Base-by-base conservation (phyloP, 2,888 invertebrate species). In the Eristalis tenax region DNA sequence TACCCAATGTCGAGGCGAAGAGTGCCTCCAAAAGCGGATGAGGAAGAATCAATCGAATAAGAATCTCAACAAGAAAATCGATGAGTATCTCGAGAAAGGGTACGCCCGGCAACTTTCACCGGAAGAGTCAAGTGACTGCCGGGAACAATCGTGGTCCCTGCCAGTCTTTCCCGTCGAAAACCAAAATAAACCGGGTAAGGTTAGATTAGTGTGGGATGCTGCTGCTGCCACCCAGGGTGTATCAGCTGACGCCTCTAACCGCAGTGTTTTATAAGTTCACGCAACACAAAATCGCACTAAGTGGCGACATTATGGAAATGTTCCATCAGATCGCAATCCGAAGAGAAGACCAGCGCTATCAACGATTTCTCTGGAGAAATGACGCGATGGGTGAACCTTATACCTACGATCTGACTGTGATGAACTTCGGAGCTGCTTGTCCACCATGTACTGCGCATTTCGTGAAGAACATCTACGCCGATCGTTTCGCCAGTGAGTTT, bases 131-230 rank as follows among this genome's bases (percentile, higher is more conserved):
- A 40, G 40, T 13, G 43, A 6, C 15, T 15, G 5, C 15, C 18
- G n/a, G 6, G n/a, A n/a, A 15, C 43, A 43, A n/a, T 15, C 15
- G 15, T 90, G 89, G 90, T 90, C 89, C 28, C 28, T 89, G 11
- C 89, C 89, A 0, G 89, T 90, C n/a, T 90, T 90, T 80, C 74
- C 88, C 2, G 90, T 89, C 0, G 89, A 89, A 43, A 89, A 89
- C 38, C 84, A 89, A 10, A 90, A 90, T n/a, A 91, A 91, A 75
- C 89, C 89, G 3, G 82, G 76, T 28, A 89, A 89, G 70, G 32
- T 90, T 1, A 83, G 91, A n/a, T 63, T 91, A 15, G 91, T 92
- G 0, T 91, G 88, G 86, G 91, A 92, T 76, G 91, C 91, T 2
- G 91, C 91, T 1, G 90, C 91, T 0, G 89, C 83, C 64, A 87